These are phyloP conservation scores for Microctenopoma stevenorrisi DNA, from an alignment of 2,797 vertebrate species.

Conservation along the genomic window DNA sequence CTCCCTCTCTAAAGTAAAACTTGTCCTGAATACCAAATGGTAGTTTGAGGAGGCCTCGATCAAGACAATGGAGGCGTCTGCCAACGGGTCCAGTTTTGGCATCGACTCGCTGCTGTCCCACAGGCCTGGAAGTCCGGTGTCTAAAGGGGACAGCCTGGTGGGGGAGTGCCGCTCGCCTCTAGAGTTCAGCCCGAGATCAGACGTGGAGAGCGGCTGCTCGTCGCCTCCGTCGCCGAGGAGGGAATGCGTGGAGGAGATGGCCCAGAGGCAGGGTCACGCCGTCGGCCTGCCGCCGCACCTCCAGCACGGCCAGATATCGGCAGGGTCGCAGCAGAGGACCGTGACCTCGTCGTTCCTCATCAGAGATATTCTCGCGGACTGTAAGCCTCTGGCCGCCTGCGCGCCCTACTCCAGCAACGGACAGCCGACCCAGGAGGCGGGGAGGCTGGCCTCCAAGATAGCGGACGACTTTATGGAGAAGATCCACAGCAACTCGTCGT, in stretches of 20 bases:
- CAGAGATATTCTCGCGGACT: slow-evolving; percentile 97
- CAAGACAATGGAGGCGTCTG: slow-evolving; percentile 92
- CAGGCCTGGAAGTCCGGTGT: slow-evolving; percentile 91
- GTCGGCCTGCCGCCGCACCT: slow-evolving; percentile 89
- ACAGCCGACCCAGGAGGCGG: slow-evolving; percentile 89
- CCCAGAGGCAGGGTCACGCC: slow-evolving; percentile 84
- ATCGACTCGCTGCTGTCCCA: slow-evolving; percentile 98
- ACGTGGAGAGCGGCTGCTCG: slow-evolving; percentile 92
- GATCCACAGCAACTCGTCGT: slow-evolving; percentile 91
- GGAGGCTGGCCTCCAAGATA: slow-evolving; percentile 87
- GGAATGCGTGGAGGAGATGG: slow-evolving; percentile 89
- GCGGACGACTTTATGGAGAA: slow-evolving; percentile 95
- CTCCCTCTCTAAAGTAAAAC: slow-evolving; percentile 58
- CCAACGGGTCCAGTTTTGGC: slow-evolving; percentile 94
- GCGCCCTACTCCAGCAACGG: slow-evolving; percentile 97
- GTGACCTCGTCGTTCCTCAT: slow-evolving; percentile 98
- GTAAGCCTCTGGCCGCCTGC: slow-evolving; percentile 95
- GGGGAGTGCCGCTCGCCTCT: slow-evolving; percentile 92
- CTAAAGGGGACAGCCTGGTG: slow-evolving; percentile 90
- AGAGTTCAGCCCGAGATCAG: slow-evolving; percentile 94
- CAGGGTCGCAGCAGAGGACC: slow-evolving; percentile 92
- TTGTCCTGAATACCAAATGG: slow-evolving; percentile 82
- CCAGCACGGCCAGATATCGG: slow-evolving; percentile 90
- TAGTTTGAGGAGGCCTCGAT: slow-evolving; percentile 79
- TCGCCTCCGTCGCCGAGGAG: slow-evolving; percentile 92